Conservation (phyloP, 2,888 invertebrate species). For the Epicampocera succincta region DNA sequence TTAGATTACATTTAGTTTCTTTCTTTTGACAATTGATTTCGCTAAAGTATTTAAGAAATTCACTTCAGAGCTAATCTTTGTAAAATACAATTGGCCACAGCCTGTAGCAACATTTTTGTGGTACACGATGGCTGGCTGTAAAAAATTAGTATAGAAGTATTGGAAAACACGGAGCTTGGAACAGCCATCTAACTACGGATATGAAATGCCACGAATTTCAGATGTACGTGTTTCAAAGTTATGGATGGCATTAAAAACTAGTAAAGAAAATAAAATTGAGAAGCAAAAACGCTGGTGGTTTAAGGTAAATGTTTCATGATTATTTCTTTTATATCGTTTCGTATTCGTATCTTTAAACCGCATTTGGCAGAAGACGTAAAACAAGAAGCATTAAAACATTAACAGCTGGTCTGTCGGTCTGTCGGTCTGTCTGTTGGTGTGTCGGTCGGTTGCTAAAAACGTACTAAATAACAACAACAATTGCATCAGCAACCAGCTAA, state of each 20-base stretch:
- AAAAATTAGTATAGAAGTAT: background rate
- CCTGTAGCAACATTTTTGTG: conserved; percentile 20
- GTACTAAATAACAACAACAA: conserved; percentile 32
- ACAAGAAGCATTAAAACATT: conserved; percentile 65
- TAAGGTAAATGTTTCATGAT: conserved; percentile 48
- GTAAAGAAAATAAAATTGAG: conserved; percentile 6
- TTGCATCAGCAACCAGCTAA: conserved; percentile 1
- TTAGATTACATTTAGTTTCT: too few relatives aligned
- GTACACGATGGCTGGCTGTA: conserved; percentile 37
- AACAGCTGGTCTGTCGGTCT: conserved; percentile 47
- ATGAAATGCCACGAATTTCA: conserved; percentile 67
- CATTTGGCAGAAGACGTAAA: conserved; percentile 63
- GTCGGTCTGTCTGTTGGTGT: background rate
- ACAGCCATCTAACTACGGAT: conserved; percentile 45
- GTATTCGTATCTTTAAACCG: conserved; percentile 41
- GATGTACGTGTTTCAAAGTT: conserved; percentile 63
- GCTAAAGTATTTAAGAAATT: too few relatives aligned
- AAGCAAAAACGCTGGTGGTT: background rate
- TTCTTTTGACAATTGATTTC: too few relatives aligned
- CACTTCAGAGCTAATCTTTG: background rate
- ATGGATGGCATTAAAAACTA: conserved; percentile 47
- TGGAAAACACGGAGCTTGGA: conserved; percentile 1
- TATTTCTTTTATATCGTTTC: conserved; percentile 39
- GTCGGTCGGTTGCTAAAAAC: conserved; percentile 33
- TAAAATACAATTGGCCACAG: conserved; percentile 16